These are phyloP conservation scores for Choloepus hoffmanni DNA, from an alignment of 2,113 vertebrate genomes.

Conservation along the genomic window DNA sequence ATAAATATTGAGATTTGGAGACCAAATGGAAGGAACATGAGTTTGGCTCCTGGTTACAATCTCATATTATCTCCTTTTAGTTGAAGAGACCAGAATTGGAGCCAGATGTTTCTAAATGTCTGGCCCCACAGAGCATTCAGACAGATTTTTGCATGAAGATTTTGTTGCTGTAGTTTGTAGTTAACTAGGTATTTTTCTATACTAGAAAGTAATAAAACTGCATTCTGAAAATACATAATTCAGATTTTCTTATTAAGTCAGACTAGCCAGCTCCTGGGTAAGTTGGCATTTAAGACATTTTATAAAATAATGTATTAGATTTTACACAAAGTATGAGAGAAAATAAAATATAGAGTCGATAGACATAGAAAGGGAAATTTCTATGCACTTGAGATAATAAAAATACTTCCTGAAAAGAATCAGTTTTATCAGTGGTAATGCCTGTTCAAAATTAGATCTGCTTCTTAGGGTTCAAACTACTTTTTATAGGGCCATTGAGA, in stretches of 20 bases:
- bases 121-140: neutral
- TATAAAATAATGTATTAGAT: slow-evolving; percentile 18
- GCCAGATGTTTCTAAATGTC: slow-evolving; percentile 41
- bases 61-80: slow-evolving; percentile 26
- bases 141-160: slow-evolving; percentile 47
- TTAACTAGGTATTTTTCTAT: slow-evolving; percentile 44
- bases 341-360: neutral
- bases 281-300: slow-evolving; percentile 47
- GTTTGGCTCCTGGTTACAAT: neutral
- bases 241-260: slow-evolving; percentile 29
- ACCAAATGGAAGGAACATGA: slow-evolving; percentile 7
- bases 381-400: neutral
- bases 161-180: slow-evolving; percentile 39
- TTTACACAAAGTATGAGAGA: neutral
- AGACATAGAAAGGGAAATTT: neutral
- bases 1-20: slow-evolving; percentile 4
- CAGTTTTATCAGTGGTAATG: slow-evolving; percentile 15
- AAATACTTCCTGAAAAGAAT: slow-evolving; percentile 25
- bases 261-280: neutral
- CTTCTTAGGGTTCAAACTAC: slow-evolving; percentile 39
- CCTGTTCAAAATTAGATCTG: slow-evolving; percentile 63
- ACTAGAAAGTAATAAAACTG: slow-evolving; percentile 19
- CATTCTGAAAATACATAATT: slow-evolving; percentile 14
- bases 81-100: slow-evolving; percentile 36
- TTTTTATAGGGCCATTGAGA: slow-evolving; percentile 22